Base-by-base conservation (phyloP, 2,797 vertebrate species). In the Euthynnus affinis region DNA sequence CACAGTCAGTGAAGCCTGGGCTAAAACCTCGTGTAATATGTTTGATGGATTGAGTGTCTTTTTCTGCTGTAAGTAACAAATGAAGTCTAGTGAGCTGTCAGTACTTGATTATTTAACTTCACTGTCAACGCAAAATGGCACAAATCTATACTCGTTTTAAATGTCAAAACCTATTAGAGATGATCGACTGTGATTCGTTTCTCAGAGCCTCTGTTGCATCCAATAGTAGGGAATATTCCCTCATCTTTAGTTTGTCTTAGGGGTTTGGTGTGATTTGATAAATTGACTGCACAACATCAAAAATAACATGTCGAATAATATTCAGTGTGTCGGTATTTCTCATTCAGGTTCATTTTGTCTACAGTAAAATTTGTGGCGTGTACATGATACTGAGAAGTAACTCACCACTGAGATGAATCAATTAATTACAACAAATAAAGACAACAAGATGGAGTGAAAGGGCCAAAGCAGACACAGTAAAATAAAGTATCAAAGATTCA, bases 251-350 rank as follows among this genome's bases (percentile, higher is more conserved):
- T 25, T 37, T 37, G 27, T 13, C 23, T 52, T 20, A 59, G 20
- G 6, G 40, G 15, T 55, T 64, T 18, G 23, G 6, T 49, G 18
- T 66, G 22, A 37, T 59, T 15, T 66, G 62, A 74, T 42, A 59
- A 52, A 63, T 13, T 4, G 29, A 64, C 12, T 14, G n/a, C 2
- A 12, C 32, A n/a, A 29, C 14, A 34, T 46, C n/a, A 14, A 9
- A 18, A 18, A 34, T 3, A 4, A 12, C 3, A 1, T 15, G 23
- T 4, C 25, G 34, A 14, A n/a, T 37, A 5, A 42, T 3, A 60
- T 13, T 5, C 4, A 34, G 2, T 46, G 10, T 1, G 25, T 32
- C 46, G 40, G 5, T 9, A 17, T 22, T 49, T 49, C 23, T 65
- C 15, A 34, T 44, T 46, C 9, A 9, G 10, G 23, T 10, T 14